These are phyloP conservation scores for Coptotermes formosanus DNA, from an alignment of 1,140 invertebrate species.

Conservation along the genomic window DNA sequence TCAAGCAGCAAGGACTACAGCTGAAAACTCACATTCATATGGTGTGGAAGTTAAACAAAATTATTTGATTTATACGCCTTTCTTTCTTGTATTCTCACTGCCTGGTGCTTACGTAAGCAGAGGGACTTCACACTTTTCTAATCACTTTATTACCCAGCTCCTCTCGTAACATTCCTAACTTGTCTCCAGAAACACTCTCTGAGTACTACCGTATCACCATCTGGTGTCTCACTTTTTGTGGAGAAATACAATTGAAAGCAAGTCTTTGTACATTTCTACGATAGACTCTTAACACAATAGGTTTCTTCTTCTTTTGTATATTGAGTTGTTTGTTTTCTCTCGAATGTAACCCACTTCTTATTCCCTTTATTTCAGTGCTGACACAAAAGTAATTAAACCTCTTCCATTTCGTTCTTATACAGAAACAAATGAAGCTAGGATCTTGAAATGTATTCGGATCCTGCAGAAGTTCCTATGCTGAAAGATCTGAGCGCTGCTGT, in stretches of 20 bases:
- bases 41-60: too few relatives aligned
- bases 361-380: background rate
- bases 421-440: slow-evolving; percentile 5
- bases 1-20: too few relatives aligned
- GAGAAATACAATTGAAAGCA: background rate
- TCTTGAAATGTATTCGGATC: background rate
- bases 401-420: background rate
- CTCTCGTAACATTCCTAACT: background rate
- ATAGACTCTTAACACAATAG: background rate
- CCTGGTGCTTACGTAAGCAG: too few relatives aligned
- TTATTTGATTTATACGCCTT: too few relatives aligned
- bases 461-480: background rate
- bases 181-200: background rate
- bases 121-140: too few relatives aligned
- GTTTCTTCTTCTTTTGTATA: background rate
- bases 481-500: background rate
- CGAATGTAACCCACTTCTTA: background rate
- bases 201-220: background rate
- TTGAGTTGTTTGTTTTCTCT: slow-evolving; percentile 3
- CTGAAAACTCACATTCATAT: too few relatives aligned
- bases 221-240: background rate
- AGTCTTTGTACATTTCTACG: background rate
- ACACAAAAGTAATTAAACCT: slow-evolving; percentile 2
- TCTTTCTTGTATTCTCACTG: too few relatives aligned
- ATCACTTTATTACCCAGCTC: background rate